Evolutionary conservation across 2,797 vertebrate genomes (phyloP), one percentile per base, ranked within the genome.

Genomic region (Acrossocheilus fasciatus): DNA sequence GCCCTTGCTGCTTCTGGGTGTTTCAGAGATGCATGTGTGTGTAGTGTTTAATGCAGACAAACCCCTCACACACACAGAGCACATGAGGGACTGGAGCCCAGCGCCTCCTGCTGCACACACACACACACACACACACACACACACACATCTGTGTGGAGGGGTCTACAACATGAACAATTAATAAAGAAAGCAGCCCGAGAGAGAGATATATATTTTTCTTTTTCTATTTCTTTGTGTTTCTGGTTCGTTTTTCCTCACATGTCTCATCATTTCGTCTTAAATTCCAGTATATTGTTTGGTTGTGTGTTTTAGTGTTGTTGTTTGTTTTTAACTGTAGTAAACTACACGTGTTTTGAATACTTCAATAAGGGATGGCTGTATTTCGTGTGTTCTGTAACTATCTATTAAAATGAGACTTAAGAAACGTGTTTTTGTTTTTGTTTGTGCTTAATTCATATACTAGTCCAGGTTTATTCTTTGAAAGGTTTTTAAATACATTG

Each of bases 321-420:
- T 66, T 66, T 41, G 52, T 50, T 85, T 88, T 76, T 36, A 76
- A 34, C 23, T n/a, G 41, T 79, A 10, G 52, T 74, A 45, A 39
- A 20, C 14, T 70, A 39, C n/a, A 69, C 18, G 9, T 68, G 10
- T 26, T 76, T 76, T 52, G 20, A 69, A 52, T 54, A 9, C 36
- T 50, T 74, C 3, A 74, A 23, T 59, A 62, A 57, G 14, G 20
- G 8, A 72, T 73, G 54, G 2, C 52, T 34, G 86, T 52, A 11
- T 36, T 69, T 81, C 26, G 12, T 82, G 91, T 92, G 89, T 95
- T 95, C 92, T 89, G 91, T 93, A 94, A 94, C 93, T 93, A 95
- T 94, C 82, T 30, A 91, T 89, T 87, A 87, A 85, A 88, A 62
- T 62, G 2, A 64, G 26, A 75, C 8, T 36, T 15, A 18, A 64